Base-by-base conservation (phyloP, 2,888 invertebrate genomes). In the Belgica antarctica region DNA sequence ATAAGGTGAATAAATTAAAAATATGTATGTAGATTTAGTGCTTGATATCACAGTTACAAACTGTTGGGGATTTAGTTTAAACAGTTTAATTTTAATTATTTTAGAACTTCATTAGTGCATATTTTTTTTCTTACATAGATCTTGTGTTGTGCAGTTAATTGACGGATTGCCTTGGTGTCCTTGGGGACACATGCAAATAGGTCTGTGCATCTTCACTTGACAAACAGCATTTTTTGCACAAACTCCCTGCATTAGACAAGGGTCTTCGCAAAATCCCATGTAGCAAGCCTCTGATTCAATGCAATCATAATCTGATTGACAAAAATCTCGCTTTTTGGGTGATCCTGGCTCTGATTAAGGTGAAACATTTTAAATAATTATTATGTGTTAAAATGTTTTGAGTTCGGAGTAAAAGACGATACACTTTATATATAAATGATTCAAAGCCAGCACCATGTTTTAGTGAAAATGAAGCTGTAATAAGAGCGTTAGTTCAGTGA, bases 101-200 rank as follows among this genome's bases (percentile, higher is more conserved):
- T 41, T 3, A 22, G 24, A 3, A 22, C 22, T 52, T 7, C 17
- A 41, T 41, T 2, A 5, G 41, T n/a, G n/a, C n/a, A 59, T 4
- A 24, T 59, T 25, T 52, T 52, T 10, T n/a, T 28, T 78, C 90
- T 90, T 89, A 90, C 90, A 86, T 87, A 87, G 84, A 81, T 86
- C 85, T 77, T 83, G 81, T 77, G 87, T 86, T 82, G 87, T 84
- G 84, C 92, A 92, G 82, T 89, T 89, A 78, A 88, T 82, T 76
- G 89, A 87, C 71, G 92, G 91, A 80, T 92, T 88, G 80, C 92
- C 92, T 78, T 89, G 89, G 78, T 88, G 87, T 77, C 88, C 90
- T 75, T 86, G 86, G 31, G 90, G 89, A 80, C 90, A 91, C 76
- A 86, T 87, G 81, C 91, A 91, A 81, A 89, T 87, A 72, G 91